Conservation (phyloP, 2,888 invertebrate species). For the Napeogenes inachia region DNA sequence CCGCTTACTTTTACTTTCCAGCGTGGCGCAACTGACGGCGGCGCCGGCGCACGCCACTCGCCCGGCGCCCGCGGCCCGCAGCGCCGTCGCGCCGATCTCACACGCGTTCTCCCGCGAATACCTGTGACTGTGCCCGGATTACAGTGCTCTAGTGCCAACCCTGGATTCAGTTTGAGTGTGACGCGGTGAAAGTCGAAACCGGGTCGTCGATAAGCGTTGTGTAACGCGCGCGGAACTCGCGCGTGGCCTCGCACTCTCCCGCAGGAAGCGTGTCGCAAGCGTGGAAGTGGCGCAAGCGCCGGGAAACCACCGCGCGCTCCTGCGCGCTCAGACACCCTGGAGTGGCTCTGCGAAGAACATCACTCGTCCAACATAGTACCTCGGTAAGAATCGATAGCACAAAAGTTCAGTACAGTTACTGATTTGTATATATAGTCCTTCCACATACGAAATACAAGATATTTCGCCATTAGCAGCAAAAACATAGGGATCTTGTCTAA, state of each 20-base stretch:
- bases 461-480: conserved; percentile 25
- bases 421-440: not conserved
- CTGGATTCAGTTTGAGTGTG: conserved; percentile 67
- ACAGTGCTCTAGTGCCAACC: conserved; percentile 70
- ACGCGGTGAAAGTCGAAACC: conserved; percentile 66
- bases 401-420: not conserved
- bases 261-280: conserved; percentile 74
- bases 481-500: conserved; percentile 35
- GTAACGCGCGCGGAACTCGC: conserved; percentile 69
- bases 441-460: conserved; percentile 17
- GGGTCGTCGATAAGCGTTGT: conserved; percentile 68
- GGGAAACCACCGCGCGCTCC: conserved; percentile 65
- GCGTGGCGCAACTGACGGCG: conserved; percentile 73
- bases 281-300: conserved; percentile 74
- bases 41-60: conserved; percentile 72
- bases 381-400: conserved; percentile 34
- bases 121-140: conserved; percentile 68
- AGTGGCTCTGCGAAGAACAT: conserved; percentile 51
- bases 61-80: conserved; percentile 76
- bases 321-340: conserved; percentile 58
- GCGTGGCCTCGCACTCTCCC: conserved; percentile 74
- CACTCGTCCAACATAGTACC: conserved; percentile 43
- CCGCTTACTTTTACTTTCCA: conserved; percentile 76
- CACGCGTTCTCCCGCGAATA: conserved; percentile 37
- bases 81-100: conserved; percentile 69